phyloP scores from a whole-genome alignment of 2,113 vertebrate genomes.

The Cyprichromis sp. region DNA sequence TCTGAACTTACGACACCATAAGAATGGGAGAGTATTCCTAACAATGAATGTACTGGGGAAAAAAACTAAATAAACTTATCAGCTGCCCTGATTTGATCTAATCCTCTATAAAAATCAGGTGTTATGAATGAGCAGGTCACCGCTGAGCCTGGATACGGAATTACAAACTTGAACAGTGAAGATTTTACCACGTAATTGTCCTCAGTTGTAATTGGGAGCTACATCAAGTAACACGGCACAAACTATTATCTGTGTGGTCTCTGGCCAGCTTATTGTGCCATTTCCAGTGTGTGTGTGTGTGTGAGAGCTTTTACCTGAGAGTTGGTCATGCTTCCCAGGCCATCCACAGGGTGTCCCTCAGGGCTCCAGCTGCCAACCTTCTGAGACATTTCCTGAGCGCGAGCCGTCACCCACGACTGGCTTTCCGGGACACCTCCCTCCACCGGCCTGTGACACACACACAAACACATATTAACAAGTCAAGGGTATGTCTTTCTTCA shows the following conservation, averaged over 20 bases:
- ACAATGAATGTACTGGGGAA: not conserved
- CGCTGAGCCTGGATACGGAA: not conserved
- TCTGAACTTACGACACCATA: not conserved
- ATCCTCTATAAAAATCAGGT: not conserved
- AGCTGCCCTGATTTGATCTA: not conserved
- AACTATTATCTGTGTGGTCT: not conserved
- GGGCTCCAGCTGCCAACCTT: slow-evolving; percentile 90
- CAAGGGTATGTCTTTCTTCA: not conserved
- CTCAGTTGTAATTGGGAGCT: not conserved
- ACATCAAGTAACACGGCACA: not conserved
- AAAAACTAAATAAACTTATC: not conserved
- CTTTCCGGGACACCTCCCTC: slow-evolving; percentile 82
- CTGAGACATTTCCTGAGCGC: slow-evolving; percentile 92
- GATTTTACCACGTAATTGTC: not conserved
- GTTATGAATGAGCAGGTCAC: not conserved
- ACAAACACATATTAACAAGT: not conserved
- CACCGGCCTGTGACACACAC: slow-evolving; percentile 56
- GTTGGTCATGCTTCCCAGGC: slow-evolving; percentile 77
- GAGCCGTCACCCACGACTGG: slow-evolving; percentile 89
- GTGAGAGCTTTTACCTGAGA: slow-evolving; percentile 77
- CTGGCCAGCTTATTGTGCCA: not conserved
- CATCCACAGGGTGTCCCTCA: slow-evolving; percentile 76
- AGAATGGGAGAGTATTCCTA: not conserved
- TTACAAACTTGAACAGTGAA: not conserved
- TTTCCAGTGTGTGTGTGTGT: not conserved